Evolutionary conservation across 2,113 vertebrate genomes (phyloP).

Genomic region (Gymnocephalus cernua): DNA sequence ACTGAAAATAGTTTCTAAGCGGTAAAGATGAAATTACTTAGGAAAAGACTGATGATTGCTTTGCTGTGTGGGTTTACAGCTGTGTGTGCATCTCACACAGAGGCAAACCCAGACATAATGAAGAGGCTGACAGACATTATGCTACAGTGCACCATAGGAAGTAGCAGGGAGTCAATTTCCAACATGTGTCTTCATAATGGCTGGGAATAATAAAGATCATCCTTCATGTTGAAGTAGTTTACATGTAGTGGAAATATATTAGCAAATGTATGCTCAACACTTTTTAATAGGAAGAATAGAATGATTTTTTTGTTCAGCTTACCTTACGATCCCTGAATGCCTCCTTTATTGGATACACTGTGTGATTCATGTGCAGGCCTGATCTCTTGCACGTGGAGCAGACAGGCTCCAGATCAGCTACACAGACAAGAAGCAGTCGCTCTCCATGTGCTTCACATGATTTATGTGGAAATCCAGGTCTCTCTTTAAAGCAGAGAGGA

Average conservation of each 20-base stretch:
- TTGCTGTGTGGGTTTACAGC: neutral
- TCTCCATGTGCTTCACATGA: constrained; percentile 50
- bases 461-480: constrained; percentile 27
- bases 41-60: constrained; percentile 1
- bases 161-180: neutral
- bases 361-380: constrained; percentile 50
- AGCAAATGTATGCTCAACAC: neutral
- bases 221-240: neutral
- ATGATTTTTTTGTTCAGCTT: constrained; percentile 11
- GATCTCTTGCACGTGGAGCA: constrained; percentile 44
- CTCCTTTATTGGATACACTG: constrained; percentile 48
- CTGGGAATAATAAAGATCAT: neutral
- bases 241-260: neutral
- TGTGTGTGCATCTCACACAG: neutral
- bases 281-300: neutral
- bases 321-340: constrained; percentile 58
- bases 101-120: constrained; percentile 6
- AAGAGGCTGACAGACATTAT: neutral
- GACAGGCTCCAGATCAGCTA: constrained; percentile 52
- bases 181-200: neutral
- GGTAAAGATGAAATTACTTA: neutral
- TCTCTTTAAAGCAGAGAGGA: constrained; percentile 55
- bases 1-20: neutral
- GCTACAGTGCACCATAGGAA: neutral
- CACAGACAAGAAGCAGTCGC: constrained; percentile 41